These are phyloP conservation scores for Malurus cyaneus DNA, from an alignment of 2,113 vertebrate genomes.

Conservation along the genomic window DNA sequence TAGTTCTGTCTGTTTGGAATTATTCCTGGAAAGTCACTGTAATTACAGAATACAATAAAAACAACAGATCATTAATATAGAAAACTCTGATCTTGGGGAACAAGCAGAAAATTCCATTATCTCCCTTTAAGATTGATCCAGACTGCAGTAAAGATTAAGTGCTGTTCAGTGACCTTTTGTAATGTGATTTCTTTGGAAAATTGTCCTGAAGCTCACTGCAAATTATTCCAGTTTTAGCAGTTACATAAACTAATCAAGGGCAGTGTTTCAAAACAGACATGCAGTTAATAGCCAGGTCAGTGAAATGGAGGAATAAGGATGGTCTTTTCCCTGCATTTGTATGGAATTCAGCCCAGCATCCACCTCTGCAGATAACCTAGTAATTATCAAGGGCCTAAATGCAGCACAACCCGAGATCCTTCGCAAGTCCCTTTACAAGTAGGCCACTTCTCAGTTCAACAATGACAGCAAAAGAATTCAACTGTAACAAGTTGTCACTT, in stretches of 20 bases:
- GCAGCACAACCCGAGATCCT: neutral
- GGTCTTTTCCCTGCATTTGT: neutral
- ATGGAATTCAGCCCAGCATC: neutral
- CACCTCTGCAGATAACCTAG: neutral
- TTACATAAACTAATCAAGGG: neutral
- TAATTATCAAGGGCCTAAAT: neutral
- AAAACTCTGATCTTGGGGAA: neutral
- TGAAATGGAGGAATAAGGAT: neutral
- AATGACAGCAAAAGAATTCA: neutral
- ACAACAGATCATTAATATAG: neutral
- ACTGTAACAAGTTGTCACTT: neutral
- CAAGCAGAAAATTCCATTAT: neutral
- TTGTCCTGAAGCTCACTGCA: neutral
- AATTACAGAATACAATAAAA: neutral
- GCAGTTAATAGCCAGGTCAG: neutral
- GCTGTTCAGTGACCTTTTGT: neutral
- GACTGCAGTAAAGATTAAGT: neutral
- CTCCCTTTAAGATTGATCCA: neutral
- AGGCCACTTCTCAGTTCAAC: neutral
- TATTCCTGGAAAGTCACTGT: neutral
- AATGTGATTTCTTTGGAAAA: neutral
- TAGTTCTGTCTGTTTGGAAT: neutral
- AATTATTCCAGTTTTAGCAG: neutral
- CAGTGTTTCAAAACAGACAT: neutral
- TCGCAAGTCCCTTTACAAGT: neutral